Conservation (phyloP, 2,113 vertebrate species). For the Apistogramma diplotaenia region DNA sequence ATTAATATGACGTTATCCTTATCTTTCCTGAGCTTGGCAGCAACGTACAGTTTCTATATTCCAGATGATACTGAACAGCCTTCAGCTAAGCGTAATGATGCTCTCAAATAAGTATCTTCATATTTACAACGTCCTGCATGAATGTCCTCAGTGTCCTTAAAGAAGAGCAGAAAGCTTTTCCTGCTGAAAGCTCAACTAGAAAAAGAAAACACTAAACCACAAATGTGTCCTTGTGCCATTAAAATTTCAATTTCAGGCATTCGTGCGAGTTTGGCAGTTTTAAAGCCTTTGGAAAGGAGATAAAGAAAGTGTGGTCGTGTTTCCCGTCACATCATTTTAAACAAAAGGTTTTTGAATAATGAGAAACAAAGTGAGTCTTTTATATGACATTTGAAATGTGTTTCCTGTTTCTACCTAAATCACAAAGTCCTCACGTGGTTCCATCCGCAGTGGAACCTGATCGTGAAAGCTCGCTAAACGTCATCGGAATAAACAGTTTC, state of each 20-base stretch:
- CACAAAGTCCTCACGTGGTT: background rate
- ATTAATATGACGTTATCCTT: background rate
- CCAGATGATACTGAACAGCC: background rate
- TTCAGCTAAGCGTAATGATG: background rate
- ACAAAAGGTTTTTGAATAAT: background rate
- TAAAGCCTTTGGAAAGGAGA: background rate
- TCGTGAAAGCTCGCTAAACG: conserved; percentile 8
- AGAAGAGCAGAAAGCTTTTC: background rate
- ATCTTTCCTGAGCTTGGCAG: background rate
- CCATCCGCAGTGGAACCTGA: background rate
- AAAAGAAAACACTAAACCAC: conserved; percentile 16
- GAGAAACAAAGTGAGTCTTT: background rate
- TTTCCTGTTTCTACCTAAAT: background rate
- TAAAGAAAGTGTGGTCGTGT: background rate
- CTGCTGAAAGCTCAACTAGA: background rate
- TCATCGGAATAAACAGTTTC: conserved; percentile 43
- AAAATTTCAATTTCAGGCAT: background rate
- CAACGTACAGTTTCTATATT: background rate
- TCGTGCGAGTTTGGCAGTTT: background rate
- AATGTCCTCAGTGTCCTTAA: background rate
- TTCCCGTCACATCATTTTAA: no score
- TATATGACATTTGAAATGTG: background rate
- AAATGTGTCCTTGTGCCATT: conserved; percentile 13
- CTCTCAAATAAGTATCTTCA: background rate
- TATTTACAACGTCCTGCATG: background rate